Conservation (phyloP, 2,797 vertebrate genomes). For the Lepus oiostolus region DNA sequence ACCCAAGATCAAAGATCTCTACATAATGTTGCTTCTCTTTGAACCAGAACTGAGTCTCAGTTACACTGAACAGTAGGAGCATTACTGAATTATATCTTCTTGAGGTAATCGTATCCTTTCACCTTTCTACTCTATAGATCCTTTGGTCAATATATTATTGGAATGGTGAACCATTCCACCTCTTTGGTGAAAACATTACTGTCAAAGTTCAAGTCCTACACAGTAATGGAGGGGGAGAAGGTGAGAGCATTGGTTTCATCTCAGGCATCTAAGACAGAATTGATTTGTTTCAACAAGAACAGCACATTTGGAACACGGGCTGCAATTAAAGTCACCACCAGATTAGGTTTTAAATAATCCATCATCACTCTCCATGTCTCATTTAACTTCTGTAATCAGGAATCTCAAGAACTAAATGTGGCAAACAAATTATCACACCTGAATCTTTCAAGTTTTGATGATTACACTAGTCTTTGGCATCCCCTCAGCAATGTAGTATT, state of each 20-base stretch:
- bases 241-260: not conserved
- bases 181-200: conserved; percentile 45
- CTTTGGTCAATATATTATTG: not conserved
- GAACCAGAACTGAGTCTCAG: not conserved
- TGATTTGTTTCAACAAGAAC: conserved; percentile 43
- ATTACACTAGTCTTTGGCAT: conserved; percentile 39
- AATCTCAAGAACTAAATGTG: conserved; percentile 37
- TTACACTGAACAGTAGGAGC: not conserved
- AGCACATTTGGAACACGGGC: not conserved
- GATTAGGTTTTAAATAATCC: conserved; percentile 41
- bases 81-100: conserved; percentile 1
- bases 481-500: not conserved
- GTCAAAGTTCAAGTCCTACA: conserved; percentile 31
- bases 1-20: not conserved
- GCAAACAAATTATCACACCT: conserved; percentile 47
- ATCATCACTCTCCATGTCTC: conserved; percentile 31
- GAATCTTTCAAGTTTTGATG: conserved; percentile 35
- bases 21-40: not conserved
- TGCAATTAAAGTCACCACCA: conserved; percentile 17
- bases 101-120: not conserved
- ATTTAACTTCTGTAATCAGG: conserved; percentile 50
- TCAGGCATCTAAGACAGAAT: not conserved
- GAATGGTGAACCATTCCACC: not conserved
- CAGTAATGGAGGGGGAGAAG: not conserved
- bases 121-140: not conserved